Evolutionary conservation across 2,888 invertebrate genomes (phyloP).

Genomic region (Tiliacea citrago): DNA sequence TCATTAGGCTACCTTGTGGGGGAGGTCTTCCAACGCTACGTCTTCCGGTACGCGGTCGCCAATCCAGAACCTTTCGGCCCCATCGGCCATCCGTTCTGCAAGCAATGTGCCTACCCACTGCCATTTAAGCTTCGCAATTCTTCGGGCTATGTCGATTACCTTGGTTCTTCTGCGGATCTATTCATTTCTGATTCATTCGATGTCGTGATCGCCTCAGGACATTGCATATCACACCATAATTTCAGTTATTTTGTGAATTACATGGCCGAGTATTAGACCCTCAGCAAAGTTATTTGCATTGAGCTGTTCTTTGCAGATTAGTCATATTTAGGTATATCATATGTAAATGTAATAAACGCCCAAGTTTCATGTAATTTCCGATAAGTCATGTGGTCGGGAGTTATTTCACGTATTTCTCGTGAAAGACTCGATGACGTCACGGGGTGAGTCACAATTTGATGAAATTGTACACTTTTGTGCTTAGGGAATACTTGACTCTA

Average conservation of each 20-base stretch:
- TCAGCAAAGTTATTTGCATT: too few species aligned
- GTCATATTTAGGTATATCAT: not conserved
- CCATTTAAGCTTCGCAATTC: not conserved
- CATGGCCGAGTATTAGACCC: not conserved
- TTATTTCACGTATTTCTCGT: conserved; percentile 11
- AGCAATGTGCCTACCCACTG: not conserved
- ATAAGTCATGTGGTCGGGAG: conserved; percentile 23
- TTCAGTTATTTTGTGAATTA: not conserved
- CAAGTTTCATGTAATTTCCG: not conserved
- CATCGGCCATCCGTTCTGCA: not conserved
- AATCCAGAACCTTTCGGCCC: not conserved
- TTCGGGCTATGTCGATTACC: not conserved
- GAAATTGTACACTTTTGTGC: conserved; percentile 15
- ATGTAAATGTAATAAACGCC: not conserved
- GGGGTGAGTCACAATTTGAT: conserved; percentile 26
- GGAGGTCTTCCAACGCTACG: not conserved
- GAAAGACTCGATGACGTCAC: conserved; percentile 25
- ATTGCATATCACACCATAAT: not conserved
- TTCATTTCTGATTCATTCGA: not conserved
- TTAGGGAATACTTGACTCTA: conserved; percentile 9
- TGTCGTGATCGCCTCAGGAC: not conserved
- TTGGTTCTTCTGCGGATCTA: not conserved
- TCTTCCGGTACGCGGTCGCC: not conserved
- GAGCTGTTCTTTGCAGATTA: not conserved
- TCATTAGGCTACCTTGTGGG: not conserved